phyloP scores from a whole-genome alignment of 2,888 invertebrate genomes.

The Ellobium chinense region DNA sequence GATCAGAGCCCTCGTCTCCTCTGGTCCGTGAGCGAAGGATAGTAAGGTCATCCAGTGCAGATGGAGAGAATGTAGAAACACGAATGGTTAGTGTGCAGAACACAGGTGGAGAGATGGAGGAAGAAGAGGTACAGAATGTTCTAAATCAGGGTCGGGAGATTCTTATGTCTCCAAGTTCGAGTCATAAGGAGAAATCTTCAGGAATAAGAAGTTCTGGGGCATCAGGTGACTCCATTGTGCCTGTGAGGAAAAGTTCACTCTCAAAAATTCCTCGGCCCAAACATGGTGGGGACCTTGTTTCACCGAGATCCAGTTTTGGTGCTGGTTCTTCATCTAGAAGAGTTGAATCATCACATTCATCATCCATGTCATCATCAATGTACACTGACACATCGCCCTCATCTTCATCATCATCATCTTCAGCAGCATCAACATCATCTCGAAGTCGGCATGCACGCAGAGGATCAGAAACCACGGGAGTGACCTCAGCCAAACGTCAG shows the following conservation, averaged over 20 bases:
- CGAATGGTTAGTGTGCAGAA: slow-evolving; percentile 47
- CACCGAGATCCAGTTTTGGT: not conserved
- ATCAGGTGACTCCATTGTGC: not conserved
- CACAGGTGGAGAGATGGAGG: slow-evolving; percentile 36
- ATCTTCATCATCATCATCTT: slow-evolving; percentile 32
- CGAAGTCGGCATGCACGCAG: slow-evolving; percentile 17
- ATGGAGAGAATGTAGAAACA: slow-evolving; percentile 56
- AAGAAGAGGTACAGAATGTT: slow-evolving; percentile 66
- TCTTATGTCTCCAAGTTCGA: slow-evolving; percentile 53
- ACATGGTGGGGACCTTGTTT: not conserved
- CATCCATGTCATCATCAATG: slow-evolving; percentile 25
- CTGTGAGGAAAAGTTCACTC: slow-evolving; percentile 24
- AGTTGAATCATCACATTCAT: slow-evolving; percentile 1
- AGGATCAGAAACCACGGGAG: slow-evolving; percentile 28
- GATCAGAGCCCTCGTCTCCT: slow-evolving; percentile 1
- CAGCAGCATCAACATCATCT: slow-evolving; percentile 22
- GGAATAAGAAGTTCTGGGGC: not conserved
- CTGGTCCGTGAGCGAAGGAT: slow-evolving; percentile 2
- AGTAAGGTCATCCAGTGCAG: slow-evolving; percentile 39
- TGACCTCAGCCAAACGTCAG: not conserved
- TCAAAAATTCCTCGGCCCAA: slow-evolving; percentile 44
- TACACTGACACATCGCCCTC: slow-evolving; percentile 24
- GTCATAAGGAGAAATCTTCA: not conserved
- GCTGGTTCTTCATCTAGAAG: not conserved
- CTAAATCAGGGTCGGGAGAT: slow-evolving; percentile 65